Conservation (phyloP, 2,888 invertebrate genomes). For the Diarsia mendica region DNA sequence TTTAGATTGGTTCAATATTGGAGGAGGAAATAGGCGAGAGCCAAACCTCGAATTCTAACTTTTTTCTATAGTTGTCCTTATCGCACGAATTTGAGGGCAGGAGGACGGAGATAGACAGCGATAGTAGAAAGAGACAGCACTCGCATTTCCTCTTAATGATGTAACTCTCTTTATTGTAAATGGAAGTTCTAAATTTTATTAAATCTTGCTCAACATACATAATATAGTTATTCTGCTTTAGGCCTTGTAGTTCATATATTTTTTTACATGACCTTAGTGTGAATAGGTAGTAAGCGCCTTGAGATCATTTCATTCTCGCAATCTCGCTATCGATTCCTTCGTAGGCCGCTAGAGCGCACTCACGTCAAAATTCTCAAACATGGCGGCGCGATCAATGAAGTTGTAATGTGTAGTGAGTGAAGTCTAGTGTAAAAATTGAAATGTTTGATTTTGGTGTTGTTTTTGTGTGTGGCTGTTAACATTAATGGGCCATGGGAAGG, state of each 20-base stretch:
- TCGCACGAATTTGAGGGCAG: no score
- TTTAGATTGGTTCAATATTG: no score
- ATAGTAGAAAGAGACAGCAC: no score
- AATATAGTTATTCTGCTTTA: background rate
- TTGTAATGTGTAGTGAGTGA: conserved; percentile 89
- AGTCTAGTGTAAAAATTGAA: conserved; percentile 88
- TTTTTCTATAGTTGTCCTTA: no score
- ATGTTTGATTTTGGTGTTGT: conserved; percentile 86
- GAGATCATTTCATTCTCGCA: conserved; percentile 22
- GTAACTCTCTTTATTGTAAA: no score
- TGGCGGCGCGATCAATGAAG: conserved; percentile 95
- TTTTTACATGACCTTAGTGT: conserved; percentile 2
- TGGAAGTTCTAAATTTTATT: background rate
- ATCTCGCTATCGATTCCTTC: conserved; percentile 81
- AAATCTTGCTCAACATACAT: background rate
- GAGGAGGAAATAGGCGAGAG: no score
- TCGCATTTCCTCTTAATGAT: no score
- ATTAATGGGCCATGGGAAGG: conserved; percentile 95
- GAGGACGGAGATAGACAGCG: no score
- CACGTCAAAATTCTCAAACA: conserved; percentile 89
- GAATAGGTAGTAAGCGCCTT: conserved; percentile 20
- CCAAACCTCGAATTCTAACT: no score
- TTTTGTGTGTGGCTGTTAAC: conserved; percentile 85
- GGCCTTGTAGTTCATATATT: background rate
- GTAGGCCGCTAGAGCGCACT: conserved; percentile 87